Conservation (phyloP, 2,888 invertebrate genomes). For the Tipula unca region DNA sequence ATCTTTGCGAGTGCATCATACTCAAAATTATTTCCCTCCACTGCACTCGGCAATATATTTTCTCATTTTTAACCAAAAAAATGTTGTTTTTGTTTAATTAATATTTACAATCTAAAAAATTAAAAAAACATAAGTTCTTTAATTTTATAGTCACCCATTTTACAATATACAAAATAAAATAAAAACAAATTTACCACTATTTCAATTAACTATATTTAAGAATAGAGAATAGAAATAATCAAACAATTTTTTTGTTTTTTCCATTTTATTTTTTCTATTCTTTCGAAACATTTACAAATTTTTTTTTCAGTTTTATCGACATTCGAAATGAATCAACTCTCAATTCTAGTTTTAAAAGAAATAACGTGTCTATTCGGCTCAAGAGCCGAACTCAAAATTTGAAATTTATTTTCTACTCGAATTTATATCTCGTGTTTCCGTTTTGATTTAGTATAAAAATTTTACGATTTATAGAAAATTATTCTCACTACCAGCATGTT, state of each 20-base stretch:
- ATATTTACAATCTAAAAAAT: not conserved
- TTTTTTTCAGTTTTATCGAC: not conserved
- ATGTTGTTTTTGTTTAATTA: not conserved
- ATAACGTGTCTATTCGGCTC: not conserved
- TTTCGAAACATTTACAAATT: not conserved
- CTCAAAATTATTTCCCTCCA: not conserved
- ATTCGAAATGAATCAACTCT: not conserved
- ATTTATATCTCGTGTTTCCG: not conserved
- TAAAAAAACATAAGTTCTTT: not conserved
- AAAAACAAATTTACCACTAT: not conserved
- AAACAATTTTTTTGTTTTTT: not conserved
- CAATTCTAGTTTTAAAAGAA: not conserved
- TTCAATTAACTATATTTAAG: not conserved
- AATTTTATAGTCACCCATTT: not conserved
- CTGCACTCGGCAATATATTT: not conserved
- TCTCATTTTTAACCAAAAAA: not conserved
- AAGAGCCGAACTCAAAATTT: not conserved
- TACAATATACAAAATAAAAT: not conserved
- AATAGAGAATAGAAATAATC: not conserved
- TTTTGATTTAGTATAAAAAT: not conserved
- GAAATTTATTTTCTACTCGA: not conserved
- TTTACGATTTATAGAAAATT: not conserved
- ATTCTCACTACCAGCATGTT: conserved; percentile 14
- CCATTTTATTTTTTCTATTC: not conserved
- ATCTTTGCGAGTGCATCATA: not conserved